phyloP scores from a whole-genome alignment of 2,797 vertebrate species.

The Amniataba percoides region DNA sequence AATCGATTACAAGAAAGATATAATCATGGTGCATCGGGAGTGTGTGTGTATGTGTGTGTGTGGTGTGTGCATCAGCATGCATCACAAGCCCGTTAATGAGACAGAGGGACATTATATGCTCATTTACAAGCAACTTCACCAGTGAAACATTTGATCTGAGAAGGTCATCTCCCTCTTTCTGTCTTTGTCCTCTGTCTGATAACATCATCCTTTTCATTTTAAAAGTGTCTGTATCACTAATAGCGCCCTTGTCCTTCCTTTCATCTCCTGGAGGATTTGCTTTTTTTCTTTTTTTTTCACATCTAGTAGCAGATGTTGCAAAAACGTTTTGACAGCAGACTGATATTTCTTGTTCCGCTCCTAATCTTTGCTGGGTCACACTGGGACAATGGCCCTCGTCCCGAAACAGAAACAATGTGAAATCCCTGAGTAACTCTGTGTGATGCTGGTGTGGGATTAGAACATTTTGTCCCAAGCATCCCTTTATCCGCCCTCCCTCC shows the following conservation, averaged over 20 bases:
- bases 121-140: neutral
- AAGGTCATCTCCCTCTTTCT: constrained; percentile 5
- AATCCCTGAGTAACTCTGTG: constrained; percentile 57
- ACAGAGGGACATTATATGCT: neutral
- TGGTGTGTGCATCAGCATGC: neutral
- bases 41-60: neutral
- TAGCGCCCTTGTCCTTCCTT: constrained; percentile 6
- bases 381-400: constrained; percentile 25
- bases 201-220: constrained; percentile 8
- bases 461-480: constrained; percentile 76
- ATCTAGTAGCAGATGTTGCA: constrained; percentile 9
- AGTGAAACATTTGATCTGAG: constrained; percentile 7
- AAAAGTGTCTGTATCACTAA: constrained; percentile 7
- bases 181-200: neutral
- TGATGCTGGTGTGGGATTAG: constrained; percentile 65
- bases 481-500: constrained; percentile 44
- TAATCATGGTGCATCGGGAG: neutral
- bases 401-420: constrained; percentile 60
- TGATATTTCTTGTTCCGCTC: constrained; percentile 3
- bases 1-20: neutral
- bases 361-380: constrained; percentile 45
- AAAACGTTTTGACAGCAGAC: constrained; percentile 18
- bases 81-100: neutral
- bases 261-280: constrained; percentile 27
- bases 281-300: constrained; percentile 5